A percentile compares a stretch with the other conserved stretches of the same genome.
Evolutionary conservation across 2,888 invertebrate species (phyloP).

Genomic region (Ormyrus nitidulus): DNA sequence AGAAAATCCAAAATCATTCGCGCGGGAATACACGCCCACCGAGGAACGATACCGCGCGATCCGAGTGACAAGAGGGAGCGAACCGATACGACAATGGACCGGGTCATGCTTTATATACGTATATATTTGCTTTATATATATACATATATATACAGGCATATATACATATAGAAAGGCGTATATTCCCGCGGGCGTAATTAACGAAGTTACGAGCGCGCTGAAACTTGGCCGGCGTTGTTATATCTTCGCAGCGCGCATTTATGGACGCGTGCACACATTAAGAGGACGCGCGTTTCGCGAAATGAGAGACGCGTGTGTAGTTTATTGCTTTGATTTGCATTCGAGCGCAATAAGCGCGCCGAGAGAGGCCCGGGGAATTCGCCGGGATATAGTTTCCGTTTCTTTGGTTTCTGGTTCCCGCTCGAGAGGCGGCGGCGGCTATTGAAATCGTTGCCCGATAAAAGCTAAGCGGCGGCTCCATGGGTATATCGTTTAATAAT

Average conservation of each 20-base stretch:
- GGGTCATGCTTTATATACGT: too few species aligned
- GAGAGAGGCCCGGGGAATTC: neutral
- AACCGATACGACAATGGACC: slow-evolving; percentile 24
- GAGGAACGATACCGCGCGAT: neutral
- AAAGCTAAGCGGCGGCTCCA: too few species aligned
- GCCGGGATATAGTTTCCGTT: neutral
- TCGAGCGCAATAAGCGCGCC: slow-evolving; percentile 23
- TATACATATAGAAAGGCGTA: too few species aligned
- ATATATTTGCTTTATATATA: too few species aligned
- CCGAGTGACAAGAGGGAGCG: slow-evolving; percentile 9
- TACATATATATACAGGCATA: too few species aligned
- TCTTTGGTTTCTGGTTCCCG: neutral
- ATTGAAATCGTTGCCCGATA: neutral
- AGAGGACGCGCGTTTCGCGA: neutral
- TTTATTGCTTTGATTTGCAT: slow-evolving; percentile 50
- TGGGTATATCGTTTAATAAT: too few species aligned
- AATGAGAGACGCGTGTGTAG: neutral
- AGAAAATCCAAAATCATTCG: neutral
- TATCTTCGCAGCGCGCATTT: slow-evolving; percentile 17
- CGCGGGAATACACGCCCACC: neutral
- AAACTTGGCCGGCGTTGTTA: slow-evolving; percentile 24
- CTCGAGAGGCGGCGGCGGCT: neutral
- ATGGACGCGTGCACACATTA: slow-evolving; percentile 16
- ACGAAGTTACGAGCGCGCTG: slow-evolving; percentile 52
- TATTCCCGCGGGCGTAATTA: slow-evolving; percentile 42